These are phyloP conservation scores for Scleropages formosus DNA, from an alignment of 2,797 vertebrate species.

Conservation along the genomic window DNA sequence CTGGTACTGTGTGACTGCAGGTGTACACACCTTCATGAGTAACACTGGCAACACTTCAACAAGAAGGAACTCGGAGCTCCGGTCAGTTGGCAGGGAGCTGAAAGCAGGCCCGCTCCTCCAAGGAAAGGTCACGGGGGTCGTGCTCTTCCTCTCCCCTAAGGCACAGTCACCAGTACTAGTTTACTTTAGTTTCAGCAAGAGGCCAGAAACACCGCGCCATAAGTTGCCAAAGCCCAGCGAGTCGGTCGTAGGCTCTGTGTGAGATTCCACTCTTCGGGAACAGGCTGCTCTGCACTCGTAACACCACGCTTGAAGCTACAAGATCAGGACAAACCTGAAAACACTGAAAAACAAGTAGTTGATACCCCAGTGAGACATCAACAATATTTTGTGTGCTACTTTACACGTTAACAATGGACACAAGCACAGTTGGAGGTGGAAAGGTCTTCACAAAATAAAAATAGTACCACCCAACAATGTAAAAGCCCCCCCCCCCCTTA, in stretches of 20 bases:
- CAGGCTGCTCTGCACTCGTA: constrained; percentile 35
- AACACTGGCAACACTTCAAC: too few species aligned
- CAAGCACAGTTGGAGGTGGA: constrained; percentile 66
- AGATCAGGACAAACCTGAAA: constrained; percentile 45
- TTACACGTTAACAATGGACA: constrained; percentile 67
- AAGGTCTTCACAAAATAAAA: constrained; percentile 68
- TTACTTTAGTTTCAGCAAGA: constrained; percentile 44
- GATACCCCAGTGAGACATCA: constrained; percentile 45
- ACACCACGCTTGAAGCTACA: constrained; percentile 49
- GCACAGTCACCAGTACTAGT: constrained; percentile 68
- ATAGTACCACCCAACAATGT: constrained; percentile 50
- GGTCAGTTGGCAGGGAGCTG: too few species aligned
- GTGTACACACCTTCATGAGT: too few species aligned
- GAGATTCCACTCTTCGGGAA: constrained; percentile 25
- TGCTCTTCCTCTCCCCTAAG: constrained; percentile 62
- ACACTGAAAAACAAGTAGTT: constrained; percentile 49
- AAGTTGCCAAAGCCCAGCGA: constrained; percentile 22
- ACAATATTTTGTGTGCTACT: constrained; percentile 60
- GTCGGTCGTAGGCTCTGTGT: constrained; percentile 38
- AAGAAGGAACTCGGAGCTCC: too few species aligned
- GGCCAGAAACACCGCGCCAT: constrained; percentile 20
- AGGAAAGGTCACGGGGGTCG: constrained; percentile 41
- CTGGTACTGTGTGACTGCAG: too few species aligned
- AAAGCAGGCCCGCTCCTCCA: not conserved
- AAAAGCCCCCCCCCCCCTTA: constrained; percentile 36